Conservation (phyloP, 2,797 vertebrate genomes). For the Atherinosoma microstoma region DNA sequence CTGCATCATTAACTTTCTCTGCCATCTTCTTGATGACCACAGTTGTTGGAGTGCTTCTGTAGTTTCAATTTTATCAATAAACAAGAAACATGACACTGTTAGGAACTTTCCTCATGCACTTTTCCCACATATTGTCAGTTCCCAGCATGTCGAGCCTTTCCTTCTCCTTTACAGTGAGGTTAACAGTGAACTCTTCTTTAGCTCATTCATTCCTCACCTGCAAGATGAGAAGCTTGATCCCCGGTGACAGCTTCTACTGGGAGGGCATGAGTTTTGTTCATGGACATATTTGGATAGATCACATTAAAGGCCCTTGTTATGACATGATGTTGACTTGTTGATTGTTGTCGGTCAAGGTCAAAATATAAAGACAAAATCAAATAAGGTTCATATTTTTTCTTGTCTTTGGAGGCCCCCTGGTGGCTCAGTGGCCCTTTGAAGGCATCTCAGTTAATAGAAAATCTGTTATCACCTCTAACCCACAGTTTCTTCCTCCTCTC, state of each 20-base stretch:
- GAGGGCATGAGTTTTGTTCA: neutral
- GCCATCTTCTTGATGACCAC: neutral
- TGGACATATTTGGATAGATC: neutral
- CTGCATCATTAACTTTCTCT: neutral
- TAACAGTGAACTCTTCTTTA: too few species aligned
- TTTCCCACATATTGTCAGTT: neutral
- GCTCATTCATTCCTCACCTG: neutral
- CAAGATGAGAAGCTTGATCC: neutral
- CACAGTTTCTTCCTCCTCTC: neutral
- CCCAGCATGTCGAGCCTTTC: too few species aligned
- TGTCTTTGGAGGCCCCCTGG: conserved; percentile 23
- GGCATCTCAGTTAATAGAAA: neutral
- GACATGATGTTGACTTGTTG: neutral
- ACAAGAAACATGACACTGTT: neutral
- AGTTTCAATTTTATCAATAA: neutral
- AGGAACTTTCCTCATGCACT: neutral
- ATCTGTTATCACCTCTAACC: conserved; percentile 5
- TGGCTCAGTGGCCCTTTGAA: conserved; percentile 9
- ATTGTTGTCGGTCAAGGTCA: neutral
- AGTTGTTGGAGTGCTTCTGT: neutral
- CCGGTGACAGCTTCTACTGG: neutral
- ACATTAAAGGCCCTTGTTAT: neutral
- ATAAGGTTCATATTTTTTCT: too few species aligned
- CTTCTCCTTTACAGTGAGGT: too few species aligned
- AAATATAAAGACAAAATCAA: neutral